Evolutionary conservation across 2,113 vertebrate genomes (phyloP), one percentile per base, ranked within the genome.

Genomic region (Hystrix cristata): DNA sequence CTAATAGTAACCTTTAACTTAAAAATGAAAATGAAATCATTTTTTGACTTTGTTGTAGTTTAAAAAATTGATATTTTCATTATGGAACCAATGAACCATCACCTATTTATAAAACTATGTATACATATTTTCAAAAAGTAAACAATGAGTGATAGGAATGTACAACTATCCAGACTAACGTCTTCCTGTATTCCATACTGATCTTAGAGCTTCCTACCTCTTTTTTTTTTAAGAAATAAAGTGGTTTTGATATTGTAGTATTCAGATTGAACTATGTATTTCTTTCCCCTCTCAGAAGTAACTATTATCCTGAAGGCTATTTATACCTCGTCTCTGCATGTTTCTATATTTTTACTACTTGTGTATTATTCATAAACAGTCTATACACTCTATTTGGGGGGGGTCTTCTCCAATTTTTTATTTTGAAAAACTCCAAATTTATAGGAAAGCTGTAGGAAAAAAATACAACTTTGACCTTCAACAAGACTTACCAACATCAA

Each of bases 341-440:
- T 55, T 38, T 69, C 82, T 76, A 3, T 16, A 65, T 8, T 93
- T 76, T 53, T 55, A 87, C 29, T 85, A 82, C n/a, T 62, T 62
- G 57, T 31, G 23, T 48, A 94, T 29, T 76, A 93, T 25, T 57
- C 65, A 96, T 23, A 87, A 60, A 83, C 29, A 48, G 38, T 60
- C 46, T 43, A 91, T 0, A 92, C 43, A 34, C n/a, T 83, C 53
- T 7, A 72, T 19, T n/a, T 81, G 78, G 46, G 38, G 38, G 38
- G 8, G n/a, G 16, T 88, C 72, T 88, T 76, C 2, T 72, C 60
- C 55, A 57, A 83, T 43, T 51, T n/a, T 88, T 87, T 34, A 34
- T 79, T 89, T n/a, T 57, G 34, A 69, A 92, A 96, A 80, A 81
- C 43, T 90, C 87, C 27, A 43, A 55, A 69, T 80, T 84, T 72